These are phyloP conservation scores for Alauda arvensis DNA, from an alignment of 2,797 vertebrate species.

Conservation along the genomic window DNA sequence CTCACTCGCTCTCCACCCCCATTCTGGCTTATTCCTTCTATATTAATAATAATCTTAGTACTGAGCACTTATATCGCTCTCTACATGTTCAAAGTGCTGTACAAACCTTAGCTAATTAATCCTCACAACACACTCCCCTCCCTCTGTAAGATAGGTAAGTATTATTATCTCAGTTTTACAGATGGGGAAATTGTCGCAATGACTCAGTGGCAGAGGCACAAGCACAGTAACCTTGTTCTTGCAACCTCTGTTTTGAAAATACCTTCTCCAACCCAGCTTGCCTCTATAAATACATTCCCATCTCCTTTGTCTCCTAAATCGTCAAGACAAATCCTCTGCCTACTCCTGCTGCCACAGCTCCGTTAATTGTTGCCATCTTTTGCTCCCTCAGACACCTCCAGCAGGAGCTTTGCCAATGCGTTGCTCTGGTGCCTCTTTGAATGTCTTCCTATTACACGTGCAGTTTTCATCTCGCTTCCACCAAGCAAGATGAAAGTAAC, in stretches of 20 bases:
- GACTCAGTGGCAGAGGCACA: constrained; percentile 56
- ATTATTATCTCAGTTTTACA: constrained; percentile 68
- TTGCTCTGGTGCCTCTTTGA: not conserved
- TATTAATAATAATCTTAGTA: constrained; percentile 65
- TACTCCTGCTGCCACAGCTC: constrained; percentile 32
- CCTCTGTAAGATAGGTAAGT: constrained; percentile 61
- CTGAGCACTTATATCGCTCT: constrained; percentile 64
- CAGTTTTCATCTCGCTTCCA: not conserved
- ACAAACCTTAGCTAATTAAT: constrained; percentile 67
- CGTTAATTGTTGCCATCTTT: constrained; percentile 43
- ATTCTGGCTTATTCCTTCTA: constrained; percentile 44
- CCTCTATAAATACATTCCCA: constrained; percentile 59
- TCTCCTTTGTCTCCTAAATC: constrained; percentile 53
- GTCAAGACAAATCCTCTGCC: constrained; percentile 46
- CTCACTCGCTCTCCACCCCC: constrained; percentile 37
- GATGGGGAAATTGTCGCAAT: constrained; percentile 60
- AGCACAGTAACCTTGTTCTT: constrained; percentile 60
- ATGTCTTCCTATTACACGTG: constrained; percentile 3
- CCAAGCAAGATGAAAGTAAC: not conserved
- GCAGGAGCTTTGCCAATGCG: constrained; percentile 21
- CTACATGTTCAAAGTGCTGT: constrained; percentile 65
- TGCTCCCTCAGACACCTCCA: constrained; percentile 21
- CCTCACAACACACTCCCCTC: constrained; percentile 64
- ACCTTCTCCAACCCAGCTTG: constrained; percentile 48
- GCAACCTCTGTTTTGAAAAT: constrained; percentile 64